phyloP scores from a whole-genome alignment of 2,113 vertebrate genomes.

The Casuarius casuarius region DNA sequence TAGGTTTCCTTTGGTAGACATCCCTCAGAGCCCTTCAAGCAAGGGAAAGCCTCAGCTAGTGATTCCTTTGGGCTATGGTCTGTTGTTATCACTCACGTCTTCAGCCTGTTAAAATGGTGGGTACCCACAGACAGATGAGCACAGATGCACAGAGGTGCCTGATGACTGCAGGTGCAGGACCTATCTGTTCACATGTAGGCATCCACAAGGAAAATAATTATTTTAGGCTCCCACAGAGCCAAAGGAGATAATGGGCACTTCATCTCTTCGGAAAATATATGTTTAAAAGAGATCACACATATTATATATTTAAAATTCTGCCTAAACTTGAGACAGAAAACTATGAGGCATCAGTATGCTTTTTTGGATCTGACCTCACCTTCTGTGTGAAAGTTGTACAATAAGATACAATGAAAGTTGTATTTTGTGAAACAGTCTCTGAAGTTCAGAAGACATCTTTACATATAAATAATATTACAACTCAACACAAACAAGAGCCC shows the following conservation, averaged over 20 bases:
- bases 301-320: neutral
- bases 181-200: neutral
- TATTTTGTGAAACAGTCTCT: neutral
- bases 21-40: neutral
- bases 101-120: neutral
- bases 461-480: fast-evolving
- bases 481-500: neutral
- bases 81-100: neutral
- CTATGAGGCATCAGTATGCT: neutral
- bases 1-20: neutral
- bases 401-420: neutral
- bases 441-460: fast-evolving
- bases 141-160: neutral
- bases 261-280: neutral
- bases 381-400: neutral
- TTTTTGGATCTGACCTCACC: neutral
- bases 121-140: neutral
- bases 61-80: neutral
- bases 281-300: neutral
- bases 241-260: neutral
- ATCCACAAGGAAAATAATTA: neutral
- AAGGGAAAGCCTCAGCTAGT: neutral
- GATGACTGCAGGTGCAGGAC: neutral
- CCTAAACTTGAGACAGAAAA: neutral
- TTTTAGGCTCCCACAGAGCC: neutral